A percentile compares a stretch with the other conserved stretches of the same genome.
phyloP scores from a whole-genome alignment of 2,113 vertebrate species.

The Sorex araneus region DNA sequence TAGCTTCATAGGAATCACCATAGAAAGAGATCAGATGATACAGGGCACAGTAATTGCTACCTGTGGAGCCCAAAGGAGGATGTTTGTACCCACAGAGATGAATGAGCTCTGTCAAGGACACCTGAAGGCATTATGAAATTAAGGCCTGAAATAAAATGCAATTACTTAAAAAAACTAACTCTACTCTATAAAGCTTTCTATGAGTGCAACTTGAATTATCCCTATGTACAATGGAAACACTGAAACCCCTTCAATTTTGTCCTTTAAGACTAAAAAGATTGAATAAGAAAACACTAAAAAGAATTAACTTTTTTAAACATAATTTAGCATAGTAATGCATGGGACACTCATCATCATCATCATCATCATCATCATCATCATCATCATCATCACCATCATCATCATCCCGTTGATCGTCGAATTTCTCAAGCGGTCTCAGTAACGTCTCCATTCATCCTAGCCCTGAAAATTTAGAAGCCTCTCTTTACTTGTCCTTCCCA shows the following conservation, averaged over 20 bases:
- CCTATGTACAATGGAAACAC: background rate
- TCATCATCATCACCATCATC: too few species aligned
- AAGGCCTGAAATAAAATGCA: conserved; percentile 68
- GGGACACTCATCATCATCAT: too few species aligned
- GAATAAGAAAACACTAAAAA: background rate
- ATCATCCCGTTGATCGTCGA: too few species aligned
- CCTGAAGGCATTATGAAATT: conserved; percentile 71
- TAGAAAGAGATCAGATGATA: conserved; percentile 72
- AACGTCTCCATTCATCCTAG: too few species aligned
- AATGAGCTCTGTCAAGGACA: conserved; percentile 78
- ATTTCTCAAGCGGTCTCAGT: too few species aligned
- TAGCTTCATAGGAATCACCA: conserved; percentile 58
- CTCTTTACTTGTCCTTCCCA: too few species aligned
- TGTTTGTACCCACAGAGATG: conserved; percentile 70
- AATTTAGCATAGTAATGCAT: background rate
- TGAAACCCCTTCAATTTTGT: background rate
- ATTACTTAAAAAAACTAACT: conserved; percentile 62
- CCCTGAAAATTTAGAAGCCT: too few species aligned
- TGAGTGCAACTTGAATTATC: background rate
- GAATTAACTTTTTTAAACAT: background rate
- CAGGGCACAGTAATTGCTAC: conserved; percentile 70
- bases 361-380: too few species aligned
- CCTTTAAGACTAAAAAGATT: background rate
- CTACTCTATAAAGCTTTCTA: conserved; percentile 4
- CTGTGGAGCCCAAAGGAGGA: conserved; percentile 48